phyloP scores from a whole-genome alignment of 2,888 invertebrate species.

The Biston stratarius region DNA sequence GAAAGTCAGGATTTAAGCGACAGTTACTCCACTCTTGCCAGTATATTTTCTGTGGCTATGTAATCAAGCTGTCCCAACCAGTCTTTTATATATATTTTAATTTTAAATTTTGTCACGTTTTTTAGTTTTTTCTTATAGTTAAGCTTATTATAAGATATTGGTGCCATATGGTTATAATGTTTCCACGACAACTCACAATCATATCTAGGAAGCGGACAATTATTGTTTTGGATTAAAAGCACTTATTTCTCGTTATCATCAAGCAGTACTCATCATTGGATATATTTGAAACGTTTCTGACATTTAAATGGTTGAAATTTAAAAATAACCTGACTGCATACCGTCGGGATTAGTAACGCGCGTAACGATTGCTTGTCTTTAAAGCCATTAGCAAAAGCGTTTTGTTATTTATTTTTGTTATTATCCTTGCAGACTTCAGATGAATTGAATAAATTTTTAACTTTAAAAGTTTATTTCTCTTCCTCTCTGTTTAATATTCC shows the following conservation, averaged over 20 bases:
- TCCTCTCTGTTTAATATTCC: too few species aligned
- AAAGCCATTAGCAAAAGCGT: constrained; percentile 31
- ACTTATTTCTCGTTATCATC: constrained; percentile 16
- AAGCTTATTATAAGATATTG: too few species aligned
- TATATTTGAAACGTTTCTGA: constrained; percentile 43
- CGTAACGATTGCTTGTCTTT: constrained; percentile 35
- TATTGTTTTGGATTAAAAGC: neutral
- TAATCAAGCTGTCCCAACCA: too few species aligned
- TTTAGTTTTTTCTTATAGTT: too few species aligned
- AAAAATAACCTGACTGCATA: constrained; percentile 55
- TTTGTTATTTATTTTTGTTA: constrained; percentile 28
- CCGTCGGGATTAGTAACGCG: constrained; percentile 48
- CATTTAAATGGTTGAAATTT: constrained; percentile 48
- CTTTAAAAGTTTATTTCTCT: neutral
- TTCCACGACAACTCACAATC: too few species aligned
- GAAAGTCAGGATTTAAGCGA: too few species aligned
- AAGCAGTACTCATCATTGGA: constrained; percentile 30
- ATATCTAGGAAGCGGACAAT: too few species aligned
- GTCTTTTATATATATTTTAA: too few species aligned
- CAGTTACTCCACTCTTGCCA: too few species aligned
- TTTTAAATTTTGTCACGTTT: too few species aligned
- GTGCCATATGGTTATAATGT: too few species aligned
- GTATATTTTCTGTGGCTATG: too few species aligned
- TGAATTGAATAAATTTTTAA: neutral
- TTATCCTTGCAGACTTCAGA: constrained; percentile 10